A percentile compares a stretch with the other conserved stretches of the same genome.
Evolutionary conservation across 2,888 invertebrate genomes (phyloP).

Genomic region (Heteropelma amictum): DNA sequence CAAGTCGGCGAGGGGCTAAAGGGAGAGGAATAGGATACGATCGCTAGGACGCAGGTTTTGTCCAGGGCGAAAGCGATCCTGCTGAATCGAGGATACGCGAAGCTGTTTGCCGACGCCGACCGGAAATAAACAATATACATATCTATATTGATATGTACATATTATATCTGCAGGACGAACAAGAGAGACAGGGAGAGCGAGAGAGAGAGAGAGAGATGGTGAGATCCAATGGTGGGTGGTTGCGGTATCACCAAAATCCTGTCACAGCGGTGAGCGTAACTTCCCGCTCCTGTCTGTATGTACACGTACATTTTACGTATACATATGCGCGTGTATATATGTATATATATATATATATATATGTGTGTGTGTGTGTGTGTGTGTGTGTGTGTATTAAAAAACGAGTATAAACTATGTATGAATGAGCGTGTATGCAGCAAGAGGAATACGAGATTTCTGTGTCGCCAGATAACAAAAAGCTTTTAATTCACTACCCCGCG

Average conservation of each 20-base stretch:
- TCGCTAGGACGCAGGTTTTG: constrained; percentile 37
- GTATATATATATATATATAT: not conserved
- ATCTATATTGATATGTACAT: not conserved
- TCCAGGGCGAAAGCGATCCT: constrained; percentile 51
- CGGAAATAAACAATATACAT: not conserved
- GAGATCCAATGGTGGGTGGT: constrained; percentile 8
- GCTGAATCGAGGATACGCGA: constrained; percentile 49
- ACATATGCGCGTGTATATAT: not conserved
- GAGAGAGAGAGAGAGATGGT: constrained; percentile 9
- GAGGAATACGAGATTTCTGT: constrained; percentile 28
- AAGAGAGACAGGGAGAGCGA: not conserved
- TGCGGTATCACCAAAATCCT: constrained; percentile 25
- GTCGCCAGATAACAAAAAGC: constrained; percentile 50
- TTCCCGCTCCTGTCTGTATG: not conserved
- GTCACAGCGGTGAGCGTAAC: constrained; percentile 36
- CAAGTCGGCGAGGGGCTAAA: not conserved
- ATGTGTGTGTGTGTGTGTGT: not conserved
- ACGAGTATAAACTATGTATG: constrained; percentile 11
- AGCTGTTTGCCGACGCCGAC: constrained; percentile 47
- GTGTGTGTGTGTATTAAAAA: not conserved
- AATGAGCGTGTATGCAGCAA: constrained; percentile 5
- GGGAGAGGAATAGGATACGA: not conserved
- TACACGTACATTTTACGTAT: not conserved
- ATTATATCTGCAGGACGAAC: not conserved
- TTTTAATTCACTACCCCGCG: constrained; percentile 32